Base-by-base conservation (phyloP, 2,888 invertebrate genomes). In the Acrobasis suavella region DNA sequence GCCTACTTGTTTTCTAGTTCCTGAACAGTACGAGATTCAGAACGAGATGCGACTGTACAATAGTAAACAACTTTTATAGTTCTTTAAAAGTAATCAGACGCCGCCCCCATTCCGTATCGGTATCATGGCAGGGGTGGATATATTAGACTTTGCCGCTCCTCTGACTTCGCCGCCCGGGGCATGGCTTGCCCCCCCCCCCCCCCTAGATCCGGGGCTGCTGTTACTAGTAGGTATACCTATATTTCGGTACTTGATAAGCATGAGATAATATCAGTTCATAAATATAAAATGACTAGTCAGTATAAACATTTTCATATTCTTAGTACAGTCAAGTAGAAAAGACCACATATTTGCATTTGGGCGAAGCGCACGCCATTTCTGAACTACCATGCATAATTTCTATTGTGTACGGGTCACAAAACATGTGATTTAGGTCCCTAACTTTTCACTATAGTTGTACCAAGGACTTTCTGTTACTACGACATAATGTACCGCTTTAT, bases 341-440 rank as follows among this genome's bases (percentile, higher is more conserved):
- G 15, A 46, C 14, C 15, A 55, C 38, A 55, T 55, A 55, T 55
- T 55, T 38, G 38, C 38, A 15, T 55, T 15, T 55, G 10, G 12
- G 15, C 12, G 22, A 55, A 55, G 38, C 52, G 32, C 55, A 55
- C 55, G 55, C 55, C 10, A 38, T 55, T 22, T 15, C 55, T 15
- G 6, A 55, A 38, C 15, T 55, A 39, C n/a, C 55, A 38, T 55
- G 55, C 38, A 55, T 38, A 32, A 38, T 55, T 38, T 55, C 38
- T 39, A 38, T 55, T 50, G 50, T 37, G 37, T 55, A 37, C 38
- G 37, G 52, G 14, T n/a, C 14, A 12, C 55, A 55, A 55, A 38
- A 22, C 55, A 51, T 22, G 46, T 52, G 52, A 52, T 52, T 52
- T 52, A 52, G 46, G 46, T 14, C 7, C 46, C 46, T n/a, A 46